Evolutionary conservation across 1,140 invertebrate genomes (phyloP).

Genomic region (Polypedilum pembai): DNA sequence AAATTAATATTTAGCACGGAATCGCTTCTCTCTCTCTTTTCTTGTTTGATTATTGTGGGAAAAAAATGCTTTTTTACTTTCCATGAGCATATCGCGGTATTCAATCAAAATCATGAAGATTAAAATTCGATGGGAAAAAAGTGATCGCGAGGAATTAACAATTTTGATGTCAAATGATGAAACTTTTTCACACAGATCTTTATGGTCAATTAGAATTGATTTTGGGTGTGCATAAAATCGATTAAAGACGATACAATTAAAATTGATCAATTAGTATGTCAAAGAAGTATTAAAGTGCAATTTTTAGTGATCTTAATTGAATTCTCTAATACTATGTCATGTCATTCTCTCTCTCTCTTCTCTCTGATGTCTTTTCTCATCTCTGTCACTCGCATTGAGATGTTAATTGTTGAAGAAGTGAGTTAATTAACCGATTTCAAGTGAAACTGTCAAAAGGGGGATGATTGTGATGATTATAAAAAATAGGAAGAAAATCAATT

Average conservation of each 20-base stretch:
- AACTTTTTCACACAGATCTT: neutral
- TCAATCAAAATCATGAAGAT: neutral
- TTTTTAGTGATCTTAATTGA: conserved; percentile 1
- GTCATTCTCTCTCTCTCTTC: too few species aligned
- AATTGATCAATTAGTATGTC: neutral
- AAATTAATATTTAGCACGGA: conserved; percentile 28
- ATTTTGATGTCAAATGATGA: neutral
- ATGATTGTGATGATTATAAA: too few species aligned
- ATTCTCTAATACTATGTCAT: conserved; percentile 6
- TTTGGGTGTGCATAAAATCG: neutral
- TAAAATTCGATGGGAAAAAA: neutral
- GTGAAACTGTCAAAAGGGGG: too few species aligned
- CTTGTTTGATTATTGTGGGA: neutral
- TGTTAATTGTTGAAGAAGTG: too few species aligned
- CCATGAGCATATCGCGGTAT: neutral
- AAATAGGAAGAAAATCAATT: too few species aligned
- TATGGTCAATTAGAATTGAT: neutral
- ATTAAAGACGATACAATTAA: neutral
- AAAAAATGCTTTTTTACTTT: neutral
- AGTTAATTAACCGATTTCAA: too few species aligned
- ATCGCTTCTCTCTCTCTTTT: neutral
- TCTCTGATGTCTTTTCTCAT: too few species aligned
- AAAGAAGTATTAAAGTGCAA: neutral
- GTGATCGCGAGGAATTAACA: neutral
- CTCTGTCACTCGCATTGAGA: too few species aligned